These are phyloP conservation scores for Metacarcinus magister DNA, from an alignment of 2,888 invertebrate genomes.

Conservation along the genomic window DNA sequence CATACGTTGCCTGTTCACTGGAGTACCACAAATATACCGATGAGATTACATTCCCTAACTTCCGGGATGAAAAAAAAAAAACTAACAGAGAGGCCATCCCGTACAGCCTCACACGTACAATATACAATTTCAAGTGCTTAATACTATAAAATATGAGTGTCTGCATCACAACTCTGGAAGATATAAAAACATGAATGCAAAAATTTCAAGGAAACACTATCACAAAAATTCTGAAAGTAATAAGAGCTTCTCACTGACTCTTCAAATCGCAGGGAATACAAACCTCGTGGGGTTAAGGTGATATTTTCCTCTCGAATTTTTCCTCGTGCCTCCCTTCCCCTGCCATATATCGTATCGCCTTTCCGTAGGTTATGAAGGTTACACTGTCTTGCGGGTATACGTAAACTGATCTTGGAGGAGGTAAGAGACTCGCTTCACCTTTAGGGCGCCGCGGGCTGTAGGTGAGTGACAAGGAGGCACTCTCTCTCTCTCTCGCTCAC, in stretches of 20 bases:
- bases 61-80: too few relatives aligned
- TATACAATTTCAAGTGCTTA: not conserved
- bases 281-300: not conserved
- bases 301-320: not conserved
- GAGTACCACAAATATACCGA: too few relatives aligned
- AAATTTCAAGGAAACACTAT: too few relatives aligned
- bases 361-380: slow-evolving; percentile 36
- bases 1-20: too few relatives aligned
- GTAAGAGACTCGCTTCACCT: not conserved
- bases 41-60: too few relatives aligned
- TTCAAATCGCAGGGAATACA: not conserved
- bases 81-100: not conserved
- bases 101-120: not conserved
- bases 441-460: not conserved
- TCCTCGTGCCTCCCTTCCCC: not conserved
- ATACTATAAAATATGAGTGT: not conserved
- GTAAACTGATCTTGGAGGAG: not conserved
- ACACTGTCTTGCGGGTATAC: not conserved
- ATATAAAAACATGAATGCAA: too few relatives aligned
- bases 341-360: not conserved
- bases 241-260: not conserved
- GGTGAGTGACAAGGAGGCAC: not conserved
- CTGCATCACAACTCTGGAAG: too few relatives aligned
- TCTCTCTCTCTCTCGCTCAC: not conserved
- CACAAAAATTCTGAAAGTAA: too few relatives aligned